phyloP scores from a whole-genome alignment of 35 echinoderm and acorn worm genomes.

The Lytechinus variegatus region DNA sequence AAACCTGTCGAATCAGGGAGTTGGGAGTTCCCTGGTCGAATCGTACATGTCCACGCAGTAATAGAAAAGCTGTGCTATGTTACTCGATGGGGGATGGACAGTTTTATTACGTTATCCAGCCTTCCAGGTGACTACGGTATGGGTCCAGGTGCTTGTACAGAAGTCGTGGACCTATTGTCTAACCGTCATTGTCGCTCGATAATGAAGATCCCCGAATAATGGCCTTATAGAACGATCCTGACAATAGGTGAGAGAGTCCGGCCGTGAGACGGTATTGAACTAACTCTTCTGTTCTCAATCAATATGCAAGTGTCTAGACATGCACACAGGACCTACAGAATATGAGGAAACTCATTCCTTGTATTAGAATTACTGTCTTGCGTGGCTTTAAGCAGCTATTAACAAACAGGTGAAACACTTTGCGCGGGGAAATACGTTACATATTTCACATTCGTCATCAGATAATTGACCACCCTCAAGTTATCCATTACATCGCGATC shows the following conservation, averaged over 20 bases:
- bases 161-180: neutral
- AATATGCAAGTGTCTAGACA: neutral
- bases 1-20: neutral
- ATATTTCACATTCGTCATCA: conserved; percentile 1
- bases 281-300: neutral
- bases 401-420: neutral
- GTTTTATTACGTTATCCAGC: too few relatives aligned
- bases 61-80: too few relatives aligned
- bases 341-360: neutral
- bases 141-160: neutral
- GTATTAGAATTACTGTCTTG: neutral
- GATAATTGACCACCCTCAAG: neutral
- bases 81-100: too few relatives aligned
- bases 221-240: neutral
- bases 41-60: too few relatives aligned
- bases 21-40: too few relatives aligned
- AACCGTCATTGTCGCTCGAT: neutral
- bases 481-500: neutral
- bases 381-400: neutral
- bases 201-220: neutral
- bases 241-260: neutral
- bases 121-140: too few relatives aligned
- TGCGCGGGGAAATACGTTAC: neutral
- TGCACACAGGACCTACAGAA: neutral
- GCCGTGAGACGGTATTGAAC: neutral